phyloP scores from a whole-genome alignment of 2,797 vertebrate genomes.

The Danio aesculapii region DNA sequence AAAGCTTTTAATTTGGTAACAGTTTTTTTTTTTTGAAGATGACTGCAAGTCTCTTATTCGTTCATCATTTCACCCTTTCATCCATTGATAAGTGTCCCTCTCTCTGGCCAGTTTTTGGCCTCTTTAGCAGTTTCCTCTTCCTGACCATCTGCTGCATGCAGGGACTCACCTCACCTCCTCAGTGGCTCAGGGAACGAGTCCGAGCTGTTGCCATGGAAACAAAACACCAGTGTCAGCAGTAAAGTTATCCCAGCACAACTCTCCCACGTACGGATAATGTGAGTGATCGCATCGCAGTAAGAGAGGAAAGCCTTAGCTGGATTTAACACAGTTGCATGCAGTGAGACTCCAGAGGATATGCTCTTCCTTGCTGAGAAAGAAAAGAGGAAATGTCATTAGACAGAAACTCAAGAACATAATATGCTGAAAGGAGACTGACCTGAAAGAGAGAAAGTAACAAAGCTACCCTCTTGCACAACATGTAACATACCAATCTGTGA shows the following conservation, averaged over 20 bases:
- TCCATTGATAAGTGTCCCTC: not conserved
- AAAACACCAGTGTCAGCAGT: slow-evolving; percentile 32
- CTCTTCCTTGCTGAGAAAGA: slow-evolving; percentile 7
- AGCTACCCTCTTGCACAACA: too few relatives aligned
- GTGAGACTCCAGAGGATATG: slow-evolving; percentile 36
- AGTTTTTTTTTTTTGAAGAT: too few relatives aligned
- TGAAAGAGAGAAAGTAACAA: not conserved
- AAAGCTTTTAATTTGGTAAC: too few relatives aligned
- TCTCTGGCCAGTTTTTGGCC: slow-evolving; percentile 24
- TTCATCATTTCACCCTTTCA: too few relatives aligned
- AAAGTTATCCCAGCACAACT: slow-evolving; percentile 1
- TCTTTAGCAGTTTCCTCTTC: slow-evolving; percentile 53
- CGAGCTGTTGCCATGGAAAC: slow-evolving; percentile 33
- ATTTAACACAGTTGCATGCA: slow-evolving; percentile 29
- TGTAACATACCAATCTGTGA: not conserved
- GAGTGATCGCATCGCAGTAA: slow-evolving; percentile 14
- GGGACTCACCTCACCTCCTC: slow-evolving; percentile 38
- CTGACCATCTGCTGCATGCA: slow-evolving; percentile 54
- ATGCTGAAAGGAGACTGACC: not conserved
- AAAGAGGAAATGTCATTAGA: slow-evolving; percentile 22
- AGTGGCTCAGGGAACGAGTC: slow-evolving; percentile 6
- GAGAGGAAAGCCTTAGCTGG: slow-evolving; percentile 26
- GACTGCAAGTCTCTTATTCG: too few relatives aligned
- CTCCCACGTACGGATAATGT: not conserved
- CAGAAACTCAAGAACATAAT: slow-evolving; percentile 14